Percentiles rank a stretch among this genome's conserved stretches.
Evolutionary conservation across 2,797 vertebrate species (phyloP).

Genomic region (Enteromius anoplus): DNA sequence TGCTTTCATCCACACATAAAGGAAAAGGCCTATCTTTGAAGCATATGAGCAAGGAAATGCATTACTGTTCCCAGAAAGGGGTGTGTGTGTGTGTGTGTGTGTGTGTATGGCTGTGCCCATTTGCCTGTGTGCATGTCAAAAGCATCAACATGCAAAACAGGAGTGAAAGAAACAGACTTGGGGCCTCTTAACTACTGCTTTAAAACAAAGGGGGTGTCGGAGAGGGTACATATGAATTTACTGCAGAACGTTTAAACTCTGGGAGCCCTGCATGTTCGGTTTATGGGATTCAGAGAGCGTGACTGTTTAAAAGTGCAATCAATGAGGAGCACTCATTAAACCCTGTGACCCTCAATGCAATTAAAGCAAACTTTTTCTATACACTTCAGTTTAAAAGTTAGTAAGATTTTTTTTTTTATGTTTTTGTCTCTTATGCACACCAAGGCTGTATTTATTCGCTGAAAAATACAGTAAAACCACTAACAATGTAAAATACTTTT

Average conservation of each 20-base stretch:
- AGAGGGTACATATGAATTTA: conserved; percentile 13
- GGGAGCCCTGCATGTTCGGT: conserved; percentile 20
- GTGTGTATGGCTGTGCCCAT: conserved; percentile 24
- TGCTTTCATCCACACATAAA: conserved; percentile 36
- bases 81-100: neutral
- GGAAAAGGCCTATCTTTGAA: conserved; percentile 47
- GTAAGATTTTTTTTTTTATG: neutral
- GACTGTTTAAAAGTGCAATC: neutral
- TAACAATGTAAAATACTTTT: neutral
- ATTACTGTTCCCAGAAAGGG: conserved; percentile 36
- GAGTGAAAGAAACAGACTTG: neutral
- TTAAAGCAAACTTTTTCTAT: neutral
- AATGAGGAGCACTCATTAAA: conserved; percentile 23
- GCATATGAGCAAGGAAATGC: conserved; percentile 57
- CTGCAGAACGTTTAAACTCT: conserved; percentile 7
- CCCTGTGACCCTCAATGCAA: conserved; percentile 18
- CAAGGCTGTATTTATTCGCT: neutral
- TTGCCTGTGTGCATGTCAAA: conserved; percentile 21
- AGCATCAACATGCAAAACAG: neutral
- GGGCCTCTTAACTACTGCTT: conserved; percentile 18
- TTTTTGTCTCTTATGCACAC: neutral
- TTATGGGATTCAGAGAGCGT: conserved; percentile 16
- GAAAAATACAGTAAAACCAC: neutral
- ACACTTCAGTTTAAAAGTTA: neutral
- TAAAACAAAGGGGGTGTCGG: conserved; percentile 19